These are phyloP conservation scores for Umimayanthus chanpuru DNA, from an alignment of 92 coral and sea anemone genomes.

Conservation along the genomic window DNA sequence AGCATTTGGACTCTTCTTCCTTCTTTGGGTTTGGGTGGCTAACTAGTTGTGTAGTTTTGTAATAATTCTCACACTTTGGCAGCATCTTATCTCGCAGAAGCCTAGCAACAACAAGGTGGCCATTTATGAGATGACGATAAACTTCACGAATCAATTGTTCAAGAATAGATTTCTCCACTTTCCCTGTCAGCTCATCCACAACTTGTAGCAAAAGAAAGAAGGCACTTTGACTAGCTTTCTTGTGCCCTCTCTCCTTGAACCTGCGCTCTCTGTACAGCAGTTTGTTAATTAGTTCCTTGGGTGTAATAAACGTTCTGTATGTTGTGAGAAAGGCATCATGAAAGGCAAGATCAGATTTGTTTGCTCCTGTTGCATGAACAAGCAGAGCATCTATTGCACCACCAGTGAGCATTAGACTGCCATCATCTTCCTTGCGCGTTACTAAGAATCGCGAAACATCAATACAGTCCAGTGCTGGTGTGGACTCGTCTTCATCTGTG, in stretches of 20 bases:
- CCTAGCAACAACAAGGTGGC: constrained; percentile 88
- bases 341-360: constrained; percentile 88
- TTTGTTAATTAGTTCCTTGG: constrained; percentile 78
- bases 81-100: constrained; percentile 86
- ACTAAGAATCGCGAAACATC: constrained; percentile 94
- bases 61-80: constrained; percentile 91
- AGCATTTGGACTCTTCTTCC: constrained; percentile 47
- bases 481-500: constrained; percentile 84
- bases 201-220: constrained; percentile 88
- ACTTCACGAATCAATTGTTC: constrained; percentile 94
- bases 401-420: constrained; percentile 81
- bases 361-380: constrained; percentile 90
- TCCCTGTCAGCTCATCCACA: constrained; percentile 92
- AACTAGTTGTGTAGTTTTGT: constrained; percentile 70
- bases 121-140: constrained; percentile 85
- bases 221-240: constrained; percentile 96
- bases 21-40: constrained; percentile 45
- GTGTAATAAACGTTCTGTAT: constrained; percentile 86
- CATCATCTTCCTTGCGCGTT: constrained; percentile 75
- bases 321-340: constrained; percentile 96
- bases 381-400: constrained; percentile 99
- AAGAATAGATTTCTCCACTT: constrained; percentile 89
- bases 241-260: constrained; percentile 88
- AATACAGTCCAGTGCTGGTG: constrained; percentile 95
- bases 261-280: constrained; percentile 95